A percentile compares a stretch with the other conserved stretches of the same genome.
Evolutionary conservation across 2,797 vertebrate species (phyloP).

Genomic region (Lepilemur ruficaudatus): DNA sequence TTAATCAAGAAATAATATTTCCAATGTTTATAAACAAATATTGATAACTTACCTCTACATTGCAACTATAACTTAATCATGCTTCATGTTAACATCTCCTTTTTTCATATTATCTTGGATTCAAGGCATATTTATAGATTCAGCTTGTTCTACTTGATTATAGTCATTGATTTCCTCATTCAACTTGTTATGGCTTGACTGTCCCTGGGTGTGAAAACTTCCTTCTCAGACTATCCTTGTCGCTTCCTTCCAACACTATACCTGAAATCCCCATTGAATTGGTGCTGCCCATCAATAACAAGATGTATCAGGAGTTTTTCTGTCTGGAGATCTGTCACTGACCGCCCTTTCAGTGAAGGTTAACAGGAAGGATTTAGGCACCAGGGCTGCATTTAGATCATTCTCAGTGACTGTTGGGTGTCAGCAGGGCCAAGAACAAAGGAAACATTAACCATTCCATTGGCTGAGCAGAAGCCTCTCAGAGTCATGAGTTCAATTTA

Average conservation of each 20-base stretch:
- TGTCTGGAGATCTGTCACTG: not conserved
- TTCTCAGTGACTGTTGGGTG: not conserved
- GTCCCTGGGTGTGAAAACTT: not conserved
- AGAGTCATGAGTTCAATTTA: not conserved
- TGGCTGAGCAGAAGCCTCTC: not conserved
- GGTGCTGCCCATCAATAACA: not conserved
- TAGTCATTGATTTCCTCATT: not conserved
- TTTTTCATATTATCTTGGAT: not conserved
- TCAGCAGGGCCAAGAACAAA: not conserved
- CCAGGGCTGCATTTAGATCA: not conserved
- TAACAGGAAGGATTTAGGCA: not conserved
- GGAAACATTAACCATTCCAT: not conserved
- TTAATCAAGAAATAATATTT: not conserved
- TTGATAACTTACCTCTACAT: not conserved
- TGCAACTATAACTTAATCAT: not conserved
- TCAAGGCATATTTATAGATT: not conserved
- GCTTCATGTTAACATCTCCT: not conserved
- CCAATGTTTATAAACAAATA: not conserved
- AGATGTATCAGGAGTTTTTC: not conserved
- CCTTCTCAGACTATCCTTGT: not conserved
- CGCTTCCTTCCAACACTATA: not conserved
- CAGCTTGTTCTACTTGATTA: not conserved
- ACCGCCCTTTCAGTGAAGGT: not conserved
- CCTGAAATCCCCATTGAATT: not conserved
- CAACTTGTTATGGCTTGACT: not conserved